phyloP scores from a whole-genome alignment of 2,797 vertebrate genomes.

The Microhierax caerulescens region DNA sequence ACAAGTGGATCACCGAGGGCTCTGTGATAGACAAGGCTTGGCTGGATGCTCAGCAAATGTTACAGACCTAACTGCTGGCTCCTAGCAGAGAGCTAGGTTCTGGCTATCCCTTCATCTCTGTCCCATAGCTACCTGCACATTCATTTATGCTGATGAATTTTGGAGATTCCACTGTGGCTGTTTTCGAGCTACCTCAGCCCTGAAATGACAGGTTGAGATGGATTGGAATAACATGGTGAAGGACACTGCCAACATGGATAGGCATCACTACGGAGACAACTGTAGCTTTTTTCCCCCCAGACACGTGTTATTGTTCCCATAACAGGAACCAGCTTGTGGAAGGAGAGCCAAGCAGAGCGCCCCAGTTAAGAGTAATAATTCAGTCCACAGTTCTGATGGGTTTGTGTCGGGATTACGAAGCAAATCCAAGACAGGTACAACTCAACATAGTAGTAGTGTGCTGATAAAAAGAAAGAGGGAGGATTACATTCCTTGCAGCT shows the following conservation, averaged over 20 bases:
- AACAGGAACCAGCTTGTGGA: not conserved
- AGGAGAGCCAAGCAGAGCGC: not conserved
- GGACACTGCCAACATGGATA: not conserved
- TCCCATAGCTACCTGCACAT: fast-evolving
- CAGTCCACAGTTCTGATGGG: not conserved
- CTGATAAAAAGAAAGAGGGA: not conserved
- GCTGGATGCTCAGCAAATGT: not conserved
- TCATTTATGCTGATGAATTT: not conserved
- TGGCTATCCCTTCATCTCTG: not conserved
- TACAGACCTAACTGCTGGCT: not conserved
- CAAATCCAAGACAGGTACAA: not conserved
- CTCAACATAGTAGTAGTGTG: not conserved
- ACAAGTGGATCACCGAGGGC: fast-evolving
- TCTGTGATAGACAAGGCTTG: not conserved
- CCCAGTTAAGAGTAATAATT: not conserved
- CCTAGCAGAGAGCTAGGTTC: not conserved
- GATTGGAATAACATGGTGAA: fast-evolving
- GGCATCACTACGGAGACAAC: not conserved
- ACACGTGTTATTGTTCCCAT: not conserved
- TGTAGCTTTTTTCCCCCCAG: fast-evolving
- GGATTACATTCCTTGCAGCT: not conserved
- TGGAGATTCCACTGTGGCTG: not conserved
- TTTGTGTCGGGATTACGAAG: not conserved
- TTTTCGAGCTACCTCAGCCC: not conserved
- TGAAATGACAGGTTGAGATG: not conserved